Evolutionary conservation across 2,113 vertebrate species (phyloP).

Genomic region (Chloebia gouldiae): DNA sequence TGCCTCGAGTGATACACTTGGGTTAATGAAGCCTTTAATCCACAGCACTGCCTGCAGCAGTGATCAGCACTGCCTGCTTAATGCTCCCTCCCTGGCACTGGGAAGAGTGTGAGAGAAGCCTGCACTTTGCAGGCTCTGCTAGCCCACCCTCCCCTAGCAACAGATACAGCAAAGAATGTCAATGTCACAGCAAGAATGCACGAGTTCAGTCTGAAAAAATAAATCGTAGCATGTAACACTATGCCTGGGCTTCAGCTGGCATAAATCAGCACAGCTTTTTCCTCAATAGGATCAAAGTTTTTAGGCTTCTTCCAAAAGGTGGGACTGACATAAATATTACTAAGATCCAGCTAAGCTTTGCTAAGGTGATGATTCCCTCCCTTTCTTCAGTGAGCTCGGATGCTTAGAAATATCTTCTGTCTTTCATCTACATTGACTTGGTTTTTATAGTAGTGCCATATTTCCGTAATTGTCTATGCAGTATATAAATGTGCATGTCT

Average conservation of each 20-base stretch:
- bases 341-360: not conserved
- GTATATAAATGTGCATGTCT: not conserved
- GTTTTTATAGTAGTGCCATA: not conserved
- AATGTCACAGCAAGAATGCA: not conserved
- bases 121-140: fast-evolving
- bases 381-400: not conserved
- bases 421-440: not conserved
- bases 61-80: not conserved
- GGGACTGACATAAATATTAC: not conserved
- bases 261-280: not conserved
- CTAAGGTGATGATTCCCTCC: not conserved
- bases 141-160: conserved; percentile 2
- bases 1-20: not conserved
- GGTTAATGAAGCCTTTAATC: conserved; percentile 35
- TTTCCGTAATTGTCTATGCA: not conserved
- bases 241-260: not conserved
- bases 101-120: not conserved
- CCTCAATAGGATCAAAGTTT: not conserved
- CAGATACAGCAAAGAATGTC: conserved; percentile 13
- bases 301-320: not conserved
- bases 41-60: conserved; percentile 1
- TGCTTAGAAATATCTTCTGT: not conserved
- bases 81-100: not conserved
- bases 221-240: not conserved
- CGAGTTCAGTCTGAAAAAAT: conserved; percentile 24